phyloP scores from a whole-genome alignment of 2,888 invertebrate species.

The Nymphalis polychloros region DNA sequence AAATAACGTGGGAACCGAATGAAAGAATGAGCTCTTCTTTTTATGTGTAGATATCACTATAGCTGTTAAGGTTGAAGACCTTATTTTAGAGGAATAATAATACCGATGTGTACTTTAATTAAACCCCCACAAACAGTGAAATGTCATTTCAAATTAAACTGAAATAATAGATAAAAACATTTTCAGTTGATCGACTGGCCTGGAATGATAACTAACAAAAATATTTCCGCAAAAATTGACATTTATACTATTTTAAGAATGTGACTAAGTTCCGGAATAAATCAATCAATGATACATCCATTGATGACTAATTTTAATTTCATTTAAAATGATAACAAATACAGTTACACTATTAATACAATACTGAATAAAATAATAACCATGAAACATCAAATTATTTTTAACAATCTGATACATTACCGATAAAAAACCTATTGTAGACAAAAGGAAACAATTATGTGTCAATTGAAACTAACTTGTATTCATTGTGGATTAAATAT shows the following conservation, averaged over 20 bases:
- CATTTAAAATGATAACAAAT: not conserved
- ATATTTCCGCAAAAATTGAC: conserved; percentile 16
- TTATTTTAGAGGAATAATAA: conserved; percentile 56
- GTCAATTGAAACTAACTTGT: not conserved
- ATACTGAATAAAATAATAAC: too few relatives aligned
- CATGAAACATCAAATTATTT: too few relatives aligned
- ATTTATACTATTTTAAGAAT: conserved; percentile 19
- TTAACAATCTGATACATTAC: not conserved
- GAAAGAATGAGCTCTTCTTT: conserved; percentile 72
- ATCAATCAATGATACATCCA: not conserved
- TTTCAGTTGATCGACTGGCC: not conserved
- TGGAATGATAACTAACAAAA: conserved; percentile 23
- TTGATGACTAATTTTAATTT: conserved; percentile 25
- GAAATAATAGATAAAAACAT: not conserved
- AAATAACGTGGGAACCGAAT: conserved; percentile 78
- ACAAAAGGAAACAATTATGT: not conserved
- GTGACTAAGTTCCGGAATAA: conserved; percentile 28
- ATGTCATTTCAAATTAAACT: conserved; percentile 6
- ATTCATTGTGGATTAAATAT: conserved; percentile 1
- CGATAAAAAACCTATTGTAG: not conserved
- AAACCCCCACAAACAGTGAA: conserved; percentile 23
- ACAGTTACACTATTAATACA: too few relatives aligned
- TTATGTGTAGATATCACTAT: conserved; percentile 58
- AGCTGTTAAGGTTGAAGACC: conserved; percentile 63
- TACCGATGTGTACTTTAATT: conserved; percentile 39